phyloP scores from a whole-genome alignment of 2,888 invertebrate species.

The Trissolcus brochymenae region DNA sequence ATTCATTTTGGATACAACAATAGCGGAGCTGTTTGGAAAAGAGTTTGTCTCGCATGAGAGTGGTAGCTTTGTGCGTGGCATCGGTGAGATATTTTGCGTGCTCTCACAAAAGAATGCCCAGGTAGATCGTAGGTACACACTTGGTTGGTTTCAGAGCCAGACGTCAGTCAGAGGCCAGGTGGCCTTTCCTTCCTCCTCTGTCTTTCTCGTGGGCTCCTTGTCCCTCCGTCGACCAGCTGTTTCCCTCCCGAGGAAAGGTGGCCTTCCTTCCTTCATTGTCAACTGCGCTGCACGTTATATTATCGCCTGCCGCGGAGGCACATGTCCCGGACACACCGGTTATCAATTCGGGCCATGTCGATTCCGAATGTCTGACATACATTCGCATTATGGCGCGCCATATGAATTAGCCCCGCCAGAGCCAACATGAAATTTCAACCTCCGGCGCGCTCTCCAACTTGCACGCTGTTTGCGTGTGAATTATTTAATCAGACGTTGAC shows the following conservation, averaged over 20 bases:
- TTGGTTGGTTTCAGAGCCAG: constrained; percentile 65
- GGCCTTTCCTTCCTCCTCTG: constrained; percentile 65
- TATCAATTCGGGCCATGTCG: constrained; percentile 35
- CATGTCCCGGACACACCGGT: constrained; percentile 68
- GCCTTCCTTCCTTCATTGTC: constrained; percentile 68
- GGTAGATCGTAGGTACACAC: constrained; percentile 64
- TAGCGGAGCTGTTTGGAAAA: constrained; percentile 37
- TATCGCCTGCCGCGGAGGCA: constrained; percentile 58
- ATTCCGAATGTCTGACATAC: constrained; percentile 37
- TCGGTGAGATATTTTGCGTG: constrained; percentile 57
- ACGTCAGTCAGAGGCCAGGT: constrained; percentile 74
- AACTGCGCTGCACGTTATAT: constrained; percentile 60
- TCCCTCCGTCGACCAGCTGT: constrained; percentile 72
- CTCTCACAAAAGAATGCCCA: constrained; percentile 70
- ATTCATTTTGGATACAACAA: not conserved
- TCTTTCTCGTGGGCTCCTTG: constrained; percentile 54
- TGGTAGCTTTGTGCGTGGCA: constrained; percentile 54
- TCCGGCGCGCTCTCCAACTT: not conserved
- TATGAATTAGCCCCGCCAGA: constrained; percentile 5
- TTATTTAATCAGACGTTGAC: constrained; percentile 4
- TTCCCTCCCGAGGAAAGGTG: constrained; percentile 70
- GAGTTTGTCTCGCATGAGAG: constrained; percentile 62
- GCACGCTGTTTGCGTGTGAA: not conserved
- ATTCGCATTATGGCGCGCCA: constrained; percentile 16
- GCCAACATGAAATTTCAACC: constrained; percentile 2